Evolutionary conservation across 2,888 invertebrate species (phyloP).

Genomic region (Fragum whitleyi): DNA sequence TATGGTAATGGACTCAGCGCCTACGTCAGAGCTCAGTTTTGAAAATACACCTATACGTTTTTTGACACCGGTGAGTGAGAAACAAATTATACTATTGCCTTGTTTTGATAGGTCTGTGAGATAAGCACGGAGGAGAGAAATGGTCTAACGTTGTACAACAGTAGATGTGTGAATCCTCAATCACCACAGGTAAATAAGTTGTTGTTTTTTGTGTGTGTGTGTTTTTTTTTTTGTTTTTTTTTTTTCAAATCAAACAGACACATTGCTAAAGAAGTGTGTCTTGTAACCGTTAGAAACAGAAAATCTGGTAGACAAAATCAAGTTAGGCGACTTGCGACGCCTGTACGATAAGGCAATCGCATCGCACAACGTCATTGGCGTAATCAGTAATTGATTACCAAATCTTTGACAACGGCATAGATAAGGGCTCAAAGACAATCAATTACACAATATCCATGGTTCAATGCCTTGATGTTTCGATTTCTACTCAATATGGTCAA

Average conservation of each 20-base stretch:
- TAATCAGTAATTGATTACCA: neutral
- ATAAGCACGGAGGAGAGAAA: neutral
- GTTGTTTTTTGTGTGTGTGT: neutral
- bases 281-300: no score
- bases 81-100: no score
- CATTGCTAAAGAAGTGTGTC: no score
- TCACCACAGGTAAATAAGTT: neutral
- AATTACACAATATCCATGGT: neutral
- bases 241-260: no score
- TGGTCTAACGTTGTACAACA: conserved; percentile 7
- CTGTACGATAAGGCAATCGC: no score
- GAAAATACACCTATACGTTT: no score
- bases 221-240: neutral
- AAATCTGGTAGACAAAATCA: no score
- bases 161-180: neutral
- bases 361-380: neutral
- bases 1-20: no score
- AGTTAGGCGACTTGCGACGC: neutral
- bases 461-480: no score
- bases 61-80: no score
- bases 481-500: neutral
- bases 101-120: conserved; percentile 8
- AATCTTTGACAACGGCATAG: no score
- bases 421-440: neutral
- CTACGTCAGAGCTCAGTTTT: no score